phyloP scores from a whole-genome alignment of 2,888 invertebrate genomes.

The Malthinus flaveolus region DNA sequence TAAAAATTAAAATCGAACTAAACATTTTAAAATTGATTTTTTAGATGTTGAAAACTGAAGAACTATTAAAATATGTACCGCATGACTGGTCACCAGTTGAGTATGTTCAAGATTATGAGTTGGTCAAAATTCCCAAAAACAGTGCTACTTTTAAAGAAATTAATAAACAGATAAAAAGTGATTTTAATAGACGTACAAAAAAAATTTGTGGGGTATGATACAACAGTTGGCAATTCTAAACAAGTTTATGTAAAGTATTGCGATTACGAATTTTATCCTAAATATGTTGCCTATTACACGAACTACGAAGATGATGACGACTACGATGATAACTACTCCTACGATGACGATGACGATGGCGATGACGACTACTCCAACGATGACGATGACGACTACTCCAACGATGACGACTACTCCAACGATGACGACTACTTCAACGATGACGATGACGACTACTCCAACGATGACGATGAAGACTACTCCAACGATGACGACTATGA shows the following conservation, averaged over 20 bases:
- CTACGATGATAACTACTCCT: no score
- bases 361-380: no score
- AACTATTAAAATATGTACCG: background rate
- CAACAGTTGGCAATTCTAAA: conserved; percentile 39
- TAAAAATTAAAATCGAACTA: no score
- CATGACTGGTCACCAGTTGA: background rate
- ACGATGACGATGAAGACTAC: no score
- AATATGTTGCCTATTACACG: conserved; percentile 44
- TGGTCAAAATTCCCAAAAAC: background rate
- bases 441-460: no score
- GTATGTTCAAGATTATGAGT: background rate
- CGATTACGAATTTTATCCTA: conserved; percentile 49
- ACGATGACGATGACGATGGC: no score
- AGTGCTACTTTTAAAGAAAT: background rate
- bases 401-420: no score
- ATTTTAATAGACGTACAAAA: conserved; percentile 2
- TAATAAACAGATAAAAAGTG: background rate
- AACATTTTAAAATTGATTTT: background rate
- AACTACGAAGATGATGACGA: no score
- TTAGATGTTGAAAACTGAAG: background rate
- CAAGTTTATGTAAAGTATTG: conserved; percentile 48
- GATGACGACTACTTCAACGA: no score
- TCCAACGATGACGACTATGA: no score
- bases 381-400: no score
- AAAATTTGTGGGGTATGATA: conserved; percentile 39